Evolutionary conservation across 2,888 invertebrate genomes (phyloP).

Genomic region (Meganola albula): DNA sequence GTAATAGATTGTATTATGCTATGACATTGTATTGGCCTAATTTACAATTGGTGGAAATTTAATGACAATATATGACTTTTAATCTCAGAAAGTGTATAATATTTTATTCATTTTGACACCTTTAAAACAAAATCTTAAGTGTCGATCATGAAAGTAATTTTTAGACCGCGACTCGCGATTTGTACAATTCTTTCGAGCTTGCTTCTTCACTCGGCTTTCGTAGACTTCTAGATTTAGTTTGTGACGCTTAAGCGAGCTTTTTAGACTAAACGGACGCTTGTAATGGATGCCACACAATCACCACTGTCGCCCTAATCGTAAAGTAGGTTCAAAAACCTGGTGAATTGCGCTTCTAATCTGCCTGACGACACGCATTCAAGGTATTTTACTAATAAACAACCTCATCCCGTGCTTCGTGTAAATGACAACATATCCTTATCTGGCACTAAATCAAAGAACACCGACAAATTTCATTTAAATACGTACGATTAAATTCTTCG

Average conservation of each 20-base stretch:
- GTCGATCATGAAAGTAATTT: constrained; percentile 28
- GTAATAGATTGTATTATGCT: constrained; percentile 11
- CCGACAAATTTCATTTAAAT: too few relatives aligned
- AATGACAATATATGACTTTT: constrained; percentile 26
- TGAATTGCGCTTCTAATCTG: constrained; percentile 44
- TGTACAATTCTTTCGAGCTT: constrained; percentile 41
- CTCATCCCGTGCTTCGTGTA: constrained; percentile 12
- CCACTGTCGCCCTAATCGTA: constrained; percentile 37
- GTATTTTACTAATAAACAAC: constrained; percentile 25
- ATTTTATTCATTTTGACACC: constrained; percentile 24
- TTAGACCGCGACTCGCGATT: constrained; percentile 20
- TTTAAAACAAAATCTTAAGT: constrained; percentile 7
- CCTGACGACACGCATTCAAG: constrained; percentile 42
- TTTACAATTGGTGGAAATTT: constrained; percentile 18
- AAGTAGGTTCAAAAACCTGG: constrained; percentile 57
- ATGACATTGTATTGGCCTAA: constrained; percentile 27
- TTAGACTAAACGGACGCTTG: constrained; percentile 50
- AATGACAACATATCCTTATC: too few relatives aligned
- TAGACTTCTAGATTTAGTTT: constrained; percentile 51
- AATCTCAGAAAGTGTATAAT: constrained; percentile 15
- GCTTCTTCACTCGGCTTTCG: constrained; percentile 59
- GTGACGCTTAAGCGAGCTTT: constrained; percentile 53
- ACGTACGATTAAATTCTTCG: too few relatives aligned
- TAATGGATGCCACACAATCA: constrained; percentile 43
- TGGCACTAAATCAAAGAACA: too few relatives aligned